Percentiles rank a stretch among this genome's conserved stretches.
Conservation (phyloP, 2,888 invertebrate species). For the Ommatoiulus sabulosus region DNA sequence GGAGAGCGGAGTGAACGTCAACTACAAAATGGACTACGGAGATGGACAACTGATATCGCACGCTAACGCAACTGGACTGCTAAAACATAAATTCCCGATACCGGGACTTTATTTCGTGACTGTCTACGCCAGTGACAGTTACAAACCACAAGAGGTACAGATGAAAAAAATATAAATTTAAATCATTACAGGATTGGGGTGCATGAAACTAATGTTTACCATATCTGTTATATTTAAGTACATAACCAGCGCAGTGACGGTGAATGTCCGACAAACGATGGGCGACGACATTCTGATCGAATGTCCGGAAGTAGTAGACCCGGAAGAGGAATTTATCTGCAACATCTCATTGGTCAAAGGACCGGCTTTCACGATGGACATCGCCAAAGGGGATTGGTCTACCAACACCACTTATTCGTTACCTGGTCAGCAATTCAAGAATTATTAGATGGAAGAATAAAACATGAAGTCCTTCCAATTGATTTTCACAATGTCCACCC, state of each 20-base stretch:
- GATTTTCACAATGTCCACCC: background rate
- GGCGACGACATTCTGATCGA: constrained; percentile 48
- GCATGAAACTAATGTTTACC: no score
- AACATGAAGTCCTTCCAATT: background rate
- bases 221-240: background rate
- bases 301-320: constrained; percentile 46
- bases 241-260: constrained; percentile 18
- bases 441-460: background rate
- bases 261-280: constrained; percentile 33
- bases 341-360: constrained; percentile 51
- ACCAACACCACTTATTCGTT: background rate
- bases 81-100: constrained; percentile 41
- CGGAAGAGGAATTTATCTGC: constrained; percentile 46
- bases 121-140: constrained; percentile 56
- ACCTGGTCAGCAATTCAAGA: background rate
- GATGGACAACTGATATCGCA: constrained; percentile 42
- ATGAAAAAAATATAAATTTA: background rate
- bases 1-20: constrained; percentile 29
- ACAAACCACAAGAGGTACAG: constrained; percentile 49
- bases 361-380: constrained; percentile 47
- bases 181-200: background rate
- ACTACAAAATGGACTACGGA: constrained; percentile 54
- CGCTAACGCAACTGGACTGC: constrained; percentile 54
- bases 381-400: constrained; percentile 50
- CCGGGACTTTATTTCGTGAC: constrained; percentile 53